Conservation (phyloP, 2,888 invertebrate genomes). For the Oxyteleia sp. region DNA sequence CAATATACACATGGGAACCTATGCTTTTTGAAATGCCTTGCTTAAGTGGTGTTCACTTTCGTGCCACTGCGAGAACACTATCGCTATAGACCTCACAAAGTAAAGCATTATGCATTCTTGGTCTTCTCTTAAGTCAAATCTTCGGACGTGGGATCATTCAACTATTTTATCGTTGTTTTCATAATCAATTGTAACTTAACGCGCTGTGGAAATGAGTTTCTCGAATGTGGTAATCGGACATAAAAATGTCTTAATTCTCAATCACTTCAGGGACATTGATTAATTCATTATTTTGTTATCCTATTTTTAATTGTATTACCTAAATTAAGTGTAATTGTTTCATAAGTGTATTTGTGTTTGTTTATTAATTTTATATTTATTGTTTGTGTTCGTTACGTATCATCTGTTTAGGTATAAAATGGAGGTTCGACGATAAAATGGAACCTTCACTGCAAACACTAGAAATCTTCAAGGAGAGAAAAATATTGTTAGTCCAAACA, state of each 20-base stretch:
- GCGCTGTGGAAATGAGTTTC: neutral
- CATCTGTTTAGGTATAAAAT: neutral
- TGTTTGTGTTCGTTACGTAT: neutral
- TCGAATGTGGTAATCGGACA: neutral
- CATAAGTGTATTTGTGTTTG: neutral
- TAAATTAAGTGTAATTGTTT: neutral
- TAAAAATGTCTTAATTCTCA: too few relatives aligned
- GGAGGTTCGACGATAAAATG: too few relatives aligned
- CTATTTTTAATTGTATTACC: neutral
- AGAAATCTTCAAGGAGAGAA: too few relatives aligned
- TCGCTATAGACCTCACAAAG: constrained; percentile 56
- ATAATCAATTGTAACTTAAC: neutral
- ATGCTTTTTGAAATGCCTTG: constrained; percentile 86
- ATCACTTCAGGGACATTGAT: too few relatives aligned
- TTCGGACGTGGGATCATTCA: neutral
- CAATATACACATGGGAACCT: constrained; percentile 84
- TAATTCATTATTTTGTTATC: too few relatives aligned
- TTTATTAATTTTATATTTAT: constrained; percentile 18
- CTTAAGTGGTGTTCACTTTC: constrained; percentile 83
- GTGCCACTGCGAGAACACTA: constrained; percentile 75
- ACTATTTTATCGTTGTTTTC: neutral
- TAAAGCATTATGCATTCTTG: constrained; percentile 50
- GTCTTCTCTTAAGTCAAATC: constrained; percentile 47
- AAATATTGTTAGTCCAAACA: too few relatives aligned
- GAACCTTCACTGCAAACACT: too few relatives aligned